Base-by-base conservation (phyloP, 2,888 invertebrate species). In the Elegia similella region DNA sequence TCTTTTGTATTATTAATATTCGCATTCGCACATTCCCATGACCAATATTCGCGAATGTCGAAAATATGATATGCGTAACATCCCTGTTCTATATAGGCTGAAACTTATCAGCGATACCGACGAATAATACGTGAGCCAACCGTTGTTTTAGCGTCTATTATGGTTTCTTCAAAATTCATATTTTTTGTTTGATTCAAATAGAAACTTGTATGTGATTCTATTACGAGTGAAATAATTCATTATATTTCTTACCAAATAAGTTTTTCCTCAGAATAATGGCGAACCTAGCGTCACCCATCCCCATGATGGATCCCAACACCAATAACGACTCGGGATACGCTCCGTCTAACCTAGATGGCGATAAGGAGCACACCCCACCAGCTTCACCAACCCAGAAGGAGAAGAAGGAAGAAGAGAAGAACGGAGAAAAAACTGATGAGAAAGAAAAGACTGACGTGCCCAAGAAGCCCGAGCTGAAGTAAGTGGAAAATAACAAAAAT, bases 301-400 rank as follows among this genome's bases (percentile, higher is more conserved):
- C 93, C 1, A 88, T 93, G 82, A 93, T 94, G 76, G 96, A 96
- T 72, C 94, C 95, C 44, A 96, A 95, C 84, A 96, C 96, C 61
- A 96, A 96, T 93, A 95, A 96, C 87, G 96, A 96, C 87, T 96
- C 96, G 42, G 96, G 96, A 62, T 96, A 96, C 85, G 95, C 94
- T 52, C 94, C 95, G 8, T 95, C 94, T 65, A 93, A 94, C 69
- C 78, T 92, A 57, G 92, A 92, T 57, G 93, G 92, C 1, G 93
- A 93, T 48, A 91, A 90, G 58, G 94, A 94, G 69, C 95, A 94
- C 75, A 89, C 92, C n/a, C 92, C 92, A 15, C 92, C 93, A 43
- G 90, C 91, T 8, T 86, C 89, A 0, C 90, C 89, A 2, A 75
- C 66, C 0, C 67, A 69, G 5, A 80, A 80, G 55, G 78, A 78